Evolutionary conservation across 2,113 vertebrate genomes (phyloP).

Genomic region (Pterophyllum scalare): DNA sequence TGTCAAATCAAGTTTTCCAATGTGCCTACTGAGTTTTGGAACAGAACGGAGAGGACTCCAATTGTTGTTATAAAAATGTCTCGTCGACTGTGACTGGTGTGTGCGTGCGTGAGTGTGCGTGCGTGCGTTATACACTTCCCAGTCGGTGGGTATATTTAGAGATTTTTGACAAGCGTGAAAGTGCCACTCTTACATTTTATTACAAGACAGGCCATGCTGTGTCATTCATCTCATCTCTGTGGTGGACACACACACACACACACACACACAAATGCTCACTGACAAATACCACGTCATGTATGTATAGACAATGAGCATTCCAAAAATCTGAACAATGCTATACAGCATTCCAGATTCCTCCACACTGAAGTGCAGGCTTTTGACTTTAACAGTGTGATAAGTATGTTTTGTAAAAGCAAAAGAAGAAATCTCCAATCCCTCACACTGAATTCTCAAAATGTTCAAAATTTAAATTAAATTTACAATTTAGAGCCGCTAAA

Average conservation of each 20-base stretch:
- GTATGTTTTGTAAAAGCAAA: neutral
- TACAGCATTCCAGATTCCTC: neutral
- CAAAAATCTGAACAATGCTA: neutral
- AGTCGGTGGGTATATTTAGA: slow-evolving; percentile 76
- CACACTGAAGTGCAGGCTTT: neutral
- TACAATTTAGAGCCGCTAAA: slow-evolving; percentile 9
- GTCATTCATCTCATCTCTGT: slow-evolving; percentile 69
- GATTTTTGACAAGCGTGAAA: slow-evolving; percentile 81
- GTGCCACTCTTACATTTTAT: slow-evolving; percentile 80
- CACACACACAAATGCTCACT: neutral
- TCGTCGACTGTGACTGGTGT: slow-evolving; percentile 62
- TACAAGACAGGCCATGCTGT: slow-evolving; percentile 70
- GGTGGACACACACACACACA: slow-evolving; percentile 45
- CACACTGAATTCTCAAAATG: no score
- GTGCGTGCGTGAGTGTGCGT: neutral
- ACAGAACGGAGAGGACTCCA: slow-evolving; percentile 65
- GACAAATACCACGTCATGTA: slow-evolving; percentile 26
- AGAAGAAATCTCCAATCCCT: neutral
- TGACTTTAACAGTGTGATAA: neutral
- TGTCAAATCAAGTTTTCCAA: slow-evolving; percentile 66
- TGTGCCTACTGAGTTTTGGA: slow-evolving; percentile 63
- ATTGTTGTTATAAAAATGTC: slow-evolving; percentile 70
- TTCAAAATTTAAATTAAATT: no score
- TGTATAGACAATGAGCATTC: neutral
- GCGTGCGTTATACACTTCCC: slow-evolving; percentile 24